Evolutionary conservation across 2,888 invertebrate genomes (phyloP), one percentile per base, ranked within the genome.

Genomic region (Phyllotreta cruciferae): DNA sequence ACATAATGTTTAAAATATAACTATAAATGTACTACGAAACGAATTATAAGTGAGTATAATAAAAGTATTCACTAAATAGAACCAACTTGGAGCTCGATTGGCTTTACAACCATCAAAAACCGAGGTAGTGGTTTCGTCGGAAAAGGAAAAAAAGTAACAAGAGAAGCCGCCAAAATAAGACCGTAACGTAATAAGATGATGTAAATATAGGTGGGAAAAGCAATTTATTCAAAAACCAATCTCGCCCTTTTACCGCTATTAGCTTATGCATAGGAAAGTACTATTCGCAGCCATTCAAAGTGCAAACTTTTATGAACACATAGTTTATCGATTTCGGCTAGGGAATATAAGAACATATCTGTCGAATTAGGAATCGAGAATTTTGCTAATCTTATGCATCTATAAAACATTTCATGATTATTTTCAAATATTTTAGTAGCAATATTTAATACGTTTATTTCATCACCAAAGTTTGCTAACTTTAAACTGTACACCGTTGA

Each of bases 221-320:
- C 74, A 75, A 75, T 76, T 76, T 75, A 76, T 75, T 75, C 74
- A 74, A 75, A 76, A 76, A 74, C 73, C 74, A 76, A 76, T 76
- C 73, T 75, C 73, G 70, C 68, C 73, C 74, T 72, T 73, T 75
- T 70, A 68, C 74, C 71, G 71, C 70, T 72, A 75, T 74, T 74
- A 74, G 73, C 71, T 73, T 72, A 69, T 72, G 42, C 55, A 41
- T 53, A 39, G n/a, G 73, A 3, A 24, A 24, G 24, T 75, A 74
- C 72, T 68, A 71, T 72, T 74, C 69, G 56, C 61, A 67, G 69
- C 60, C 62, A 64, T 69, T 70, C 63, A 66, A 60, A 60, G 62
- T 64, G 65, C 67, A 55, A 55, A 55, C 42, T 70, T 69, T 49
- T 66, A 67, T 70, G 69, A 69, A 68, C 24, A 24, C 24, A 24